Conservation (phyloP, 1,140 invertebrate genomes). For the Harpegnathos saltator region DNA sequence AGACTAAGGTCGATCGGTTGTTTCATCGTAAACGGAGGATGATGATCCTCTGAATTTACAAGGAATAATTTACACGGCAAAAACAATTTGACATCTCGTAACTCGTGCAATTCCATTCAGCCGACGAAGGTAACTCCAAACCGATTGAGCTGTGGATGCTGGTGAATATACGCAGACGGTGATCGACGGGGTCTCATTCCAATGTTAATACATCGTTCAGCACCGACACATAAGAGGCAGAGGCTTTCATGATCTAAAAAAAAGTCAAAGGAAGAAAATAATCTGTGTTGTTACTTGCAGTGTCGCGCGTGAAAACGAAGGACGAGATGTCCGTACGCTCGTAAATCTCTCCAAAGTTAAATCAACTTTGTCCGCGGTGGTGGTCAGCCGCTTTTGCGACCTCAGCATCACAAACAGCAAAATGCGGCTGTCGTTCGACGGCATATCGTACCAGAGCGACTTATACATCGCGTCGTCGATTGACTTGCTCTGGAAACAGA, state of each 20-base stretch:
- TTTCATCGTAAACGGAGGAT: background rate
- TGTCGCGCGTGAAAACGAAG: background rate
- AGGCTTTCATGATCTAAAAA: conserved; percentile 55
- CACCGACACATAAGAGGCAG: conserved; percentile 53
- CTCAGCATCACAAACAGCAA: conserved; percentile 61
- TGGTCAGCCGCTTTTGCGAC: conserved; percentile 57
- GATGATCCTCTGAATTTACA: background rate
- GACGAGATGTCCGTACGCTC: conserved; percentile 5
- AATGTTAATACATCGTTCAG: conserved; percentile 38
- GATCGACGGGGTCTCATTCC: too few species aligned
- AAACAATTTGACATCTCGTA: background rate
- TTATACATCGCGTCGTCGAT: conserved; percentile 49
- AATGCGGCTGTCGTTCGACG: conserved; percentile 6
- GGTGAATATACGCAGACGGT: background rate
- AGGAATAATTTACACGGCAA: background rate
- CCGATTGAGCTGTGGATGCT: background rate
- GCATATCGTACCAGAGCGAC: conserved; percentile 48
- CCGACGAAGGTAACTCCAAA: background rate
- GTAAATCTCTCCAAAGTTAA: conserved; percentile 60
- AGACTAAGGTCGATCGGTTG: too few species aligned
- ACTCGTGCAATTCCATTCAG: background rate
- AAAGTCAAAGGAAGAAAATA: background rate
- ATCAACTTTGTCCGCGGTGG: conserved; percentile 61
- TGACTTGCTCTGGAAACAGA: conserved; percentile 44
- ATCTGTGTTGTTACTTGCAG: too few species aligned